These are phyloP conservation scores for Diarsia dahlii DNA, from an alignment of 2,888 invertebrate species.

Conservation along the genomic window DNA sequence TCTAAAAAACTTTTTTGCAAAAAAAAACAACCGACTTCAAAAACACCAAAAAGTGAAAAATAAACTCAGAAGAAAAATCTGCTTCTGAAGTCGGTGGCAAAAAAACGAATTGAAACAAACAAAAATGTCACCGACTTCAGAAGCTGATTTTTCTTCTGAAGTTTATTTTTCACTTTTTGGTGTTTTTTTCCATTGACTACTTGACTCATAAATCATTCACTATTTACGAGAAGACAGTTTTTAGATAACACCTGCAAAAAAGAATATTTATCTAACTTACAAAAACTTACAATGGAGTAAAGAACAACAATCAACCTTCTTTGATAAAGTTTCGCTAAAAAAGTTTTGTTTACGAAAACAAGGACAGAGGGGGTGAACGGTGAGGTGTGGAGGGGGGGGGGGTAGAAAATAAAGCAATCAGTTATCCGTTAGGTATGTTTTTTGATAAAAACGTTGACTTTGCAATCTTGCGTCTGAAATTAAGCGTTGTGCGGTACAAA, in stretches of 20 bases:
- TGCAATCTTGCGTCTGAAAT: constrained; percentile 73
- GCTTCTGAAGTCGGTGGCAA: too few species aligned
- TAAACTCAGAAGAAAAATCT: too few species aligned
- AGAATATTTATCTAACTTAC: constrained; percentile 61
- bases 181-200: neutral
- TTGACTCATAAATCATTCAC: constrained; percentile 34
- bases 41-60: too few species aligned
- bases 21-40: too few species aligned
- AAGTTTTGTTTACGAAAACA: constrained; percentile 75
- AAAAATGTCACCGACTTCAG: too few species aligned
- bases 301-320: constrained; percentile 66
- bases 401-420: constrained; percentile 79
- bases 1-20: too few species aligned
- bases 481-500: constrained; percentile 64
- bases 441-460: constrained; percentile 79
- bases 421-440: constrained; percentile 80
- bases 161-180: too few species aligned
- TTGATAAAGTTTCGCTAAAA: constrained; percentile 65
- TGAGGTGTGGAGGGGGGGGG: constrained; percentile 33
- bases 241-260: constrained; percentile 43
- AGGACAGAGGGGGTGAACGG: constrained; percentile 53
- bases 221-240: constrained; percentile 18
- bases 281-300: constrained; percentile 62
- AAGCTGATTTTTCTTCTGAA: too few species aligned
- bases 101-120: too few species aligned